These are phyloP conservation scores for Ptychadena robeensis DNA, from an alignment of 2,797 vertebrate genomes.

Conservation along the genomic window DNA sequence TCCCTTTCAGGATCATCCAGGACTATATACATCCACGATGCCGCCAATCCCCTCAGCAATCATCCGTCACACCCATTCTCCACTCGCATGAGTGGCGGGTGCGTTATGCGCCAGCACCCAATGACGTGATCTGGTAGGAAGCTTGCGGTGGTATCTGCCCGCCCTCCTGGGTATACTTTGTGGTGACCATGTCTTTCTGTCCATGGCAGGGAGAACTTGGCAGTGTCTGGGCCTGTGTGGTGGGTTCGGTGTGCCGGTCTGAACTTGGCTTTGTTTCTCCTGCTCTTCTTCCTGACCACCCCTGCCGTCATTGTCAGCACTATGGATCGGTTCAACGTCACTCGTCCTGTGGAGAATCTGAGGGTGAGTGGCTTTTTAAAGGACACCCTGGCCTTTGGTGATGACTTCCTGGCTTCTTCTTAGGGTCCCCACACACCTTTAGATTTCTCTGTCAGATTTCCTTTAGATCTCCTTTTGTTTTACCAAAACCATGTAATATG, in stretches of 20 bases:
- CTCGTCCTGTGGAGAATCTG: conserved; percentile 89
- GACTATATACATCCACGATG: conserved; percentile 83
- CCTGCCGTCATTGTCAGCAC: conserved; percentile 97
- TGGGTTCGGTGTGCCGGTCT: conserved; percentile 90
- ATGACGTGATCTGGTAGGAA: conserved; percentile 92
- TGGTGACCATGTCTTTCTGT: background rate
- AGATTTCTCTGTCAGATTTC: no score
- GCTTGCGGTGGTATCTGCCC: no score
- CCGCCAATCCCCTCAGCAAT: conserved; percentile 84
- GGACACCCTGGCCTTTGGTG: no score
- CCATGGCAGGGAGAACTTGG: conserved; percentile 89
- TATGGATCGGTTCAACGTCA: conserved; percentile 97
- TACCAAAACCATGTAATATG: no score
- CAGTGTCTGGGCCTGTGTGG: conserved; percentile 87
- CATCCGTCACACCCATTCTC: conserved; percentile 89
- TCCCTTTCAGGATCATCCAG: conserved; percentile 82
- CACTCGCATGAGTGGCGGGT: conserved; percentile 88
- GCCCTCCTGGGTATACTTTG: background rate
- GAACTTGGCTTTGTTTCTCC: conserved; percentile 92
- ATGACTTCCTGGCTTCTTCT: no score
- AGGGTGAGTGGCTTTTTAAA: conserved; percentile 77
- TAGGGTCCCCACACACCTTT: no score
- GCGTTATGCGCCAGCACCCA: conserved; percentile 87
- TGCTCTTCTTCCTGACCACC: conserved; percentile 98
- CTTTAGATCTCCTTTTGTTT: no score